Evolutionary conservation across 2,888 invertebrate genomes (phyloP), one percentile per base, ranked within the genome.

Genomic region (Galerucella pusilla): DNA sequence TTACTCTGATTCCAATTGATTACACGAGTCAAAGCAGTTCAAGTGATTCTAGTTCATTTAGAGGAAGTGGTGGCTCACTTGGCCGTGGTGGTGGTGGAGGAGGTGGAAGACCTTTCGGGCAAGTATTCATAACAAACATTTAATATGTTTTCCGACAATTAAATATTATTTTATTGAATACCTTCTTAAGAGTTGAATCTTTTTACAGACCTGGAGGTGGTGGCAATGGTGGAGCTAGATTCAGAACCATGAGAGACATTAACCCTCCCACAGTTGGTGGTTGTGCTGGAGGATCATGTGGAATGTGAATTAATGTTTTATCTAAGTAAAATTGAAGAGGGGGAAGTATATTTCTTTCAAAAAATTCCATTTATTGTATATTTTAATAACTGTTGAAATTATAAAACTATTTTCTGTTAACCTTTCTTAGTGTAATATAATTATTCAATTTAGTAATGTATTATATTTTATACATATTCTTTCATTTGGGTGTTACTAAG

Each of bases 221-320:
- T 16, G 80, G 81, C 16, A 78, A 80, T 12, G 78, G 80, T 9
- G 81, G 82, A 14, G 82, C 83, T 46, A 80, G 82, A 57, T 79
- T 85, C 67, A 78, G 81, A 71, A 83, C 84, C 7, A 83, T 84
- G 82, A 77, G 81, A 28, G 84, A 85, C 70, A 83, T 84, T 59
- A 84, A 84, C 74, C 83, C 81, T 45, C 84, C 84, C 16, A 84
- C 83, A 9, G 80, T 81, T 20, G 83, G 84, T n/a, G 84, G 84
- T 67, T 83, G 83, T 74, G 81, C 84, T 14, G 84, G 84, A 45
- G 80, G 82, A 28, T 75, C 81, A 9, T 85, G 84, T 80, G 84
- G 84, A 35, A 80, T 81, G 81, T 84, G 80, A 81, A 49, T 45
- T 11, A 54, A 42, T 35, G 12, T 45, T 12, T 28, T n/a, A 52